phyloP scores from a whole-genome alignment of 2,797 vertebrate species.

The Myripristis murdjan region DNA sequence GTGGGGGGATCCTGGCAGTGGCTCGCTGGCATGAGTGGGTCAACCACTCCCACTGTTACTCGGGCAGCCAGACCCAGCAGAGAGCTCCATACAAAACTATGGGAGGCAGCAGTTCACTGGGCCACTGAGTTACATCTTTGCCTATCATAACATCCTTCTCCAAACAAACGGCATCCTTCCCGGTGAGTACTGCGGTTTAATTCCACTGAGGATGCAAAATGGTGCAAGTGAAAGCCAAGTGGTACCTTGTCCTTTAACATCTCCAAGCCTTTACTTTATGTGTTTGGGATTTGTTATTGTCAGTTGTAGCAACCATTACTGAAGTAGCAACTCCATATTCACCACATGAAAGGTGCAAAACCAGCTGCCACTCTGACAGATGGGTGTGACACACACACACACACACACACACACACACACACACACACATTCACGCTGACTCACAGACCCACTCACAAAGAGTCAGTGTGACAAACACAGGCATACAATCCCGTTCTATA shows the following conservation, averaged over 20 bases:
- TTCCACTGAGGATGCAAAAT: slow-evolving; percentile 29
- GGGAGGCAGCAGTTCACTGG: slow-evolving; percentile 49
- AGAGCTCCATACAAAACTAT: slow-evolving; percentile 55
- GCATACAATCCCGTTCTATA: slow-evolving; percentile 43
- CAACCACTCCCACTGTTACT: slow-evolving; percentile 70
- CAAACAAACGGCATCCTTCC: slow-evolving; percentile 31
- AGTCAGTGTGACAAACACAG: slow-evolving; percentile 44
- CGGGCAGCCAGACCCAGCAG: slow-evolving; percentile 51
- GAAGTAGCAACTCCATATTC: slow-evolving; percentile 22
- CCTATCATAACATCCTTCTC: slow-evolving; percentile 34
- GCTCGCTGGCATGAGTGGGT: slow-evolving; percentile 59
- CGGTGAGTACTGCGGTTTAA: slow-evolving; percentile 20
- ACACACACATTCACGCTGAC: slow-evolving; percentile 44
- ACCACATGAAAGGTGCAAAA: slow-evolving; percentile 46
- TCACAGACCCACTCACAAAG: slow-evolving; percentile 57
- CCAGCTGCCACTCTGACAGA: slow-evolving; percentile 67
- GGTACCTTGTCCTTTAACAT: slow-evolving; percentile 11
- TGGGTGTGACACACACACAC: no score
- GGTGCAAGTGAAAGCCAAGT: not conserved
- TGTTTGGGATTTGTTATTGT: not conserved
- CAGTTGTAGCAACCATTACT: slow-evolving; percentile 13
- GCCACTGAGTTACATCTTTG: slow-evolving; percentile 34
- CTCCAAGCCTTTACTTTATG: not conserved
- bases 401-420: slow-evolving; percentile 47
- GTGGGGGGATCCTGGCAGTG: slow-evolving; percentile 39